These are phyloP conservation scores for Lutraria rhynchaena DNA, from an alignment of 1,140 invertebrate genomes.

Conservation along the genomic window DNA sequence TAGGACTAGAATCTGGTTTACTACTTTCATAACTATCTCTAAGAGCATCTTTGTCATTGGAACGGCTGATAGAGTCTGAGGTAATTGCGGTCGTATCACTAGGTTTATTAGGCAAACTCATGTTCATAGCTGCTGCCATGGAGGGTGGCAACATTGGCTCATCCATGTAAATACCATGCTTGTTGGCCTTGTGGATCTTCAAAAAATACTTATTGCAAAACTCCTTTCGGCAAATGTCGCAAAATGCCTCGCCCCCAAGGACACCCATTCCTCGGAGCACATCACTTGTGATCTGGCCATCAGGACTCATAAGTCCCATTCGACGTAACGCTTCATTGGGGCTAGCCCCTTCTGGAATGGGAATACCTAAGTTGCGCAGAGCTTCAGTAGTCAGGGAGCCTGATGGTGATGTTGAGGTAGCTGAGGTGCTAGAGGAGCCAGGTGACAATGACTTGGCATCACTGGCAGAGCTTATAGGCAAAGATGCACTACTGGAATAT, in stretches of 20 bases:
- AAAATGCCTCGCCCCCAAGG: slow-evolving; percentile 85
- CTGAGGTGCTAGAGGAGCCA: slow-evolving; percentile 62
- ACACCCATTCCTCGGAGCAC: slow-evolving; percentile 68
- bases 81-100: slow-evolving; percentile 61
- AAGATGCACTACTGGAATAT: slow-evolving; percentile 40
- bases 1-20: slow-evolving; percentile 68
- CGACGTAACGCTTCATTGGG: slow-evolving; percentile 55
- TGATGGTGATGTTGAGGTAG: slow-evolving; percentile 58
- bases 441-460: slow-evolving; percentile 54
- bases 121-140: slow-evolving; percentile 53
- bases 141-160: slow-evolving; percentile 64
- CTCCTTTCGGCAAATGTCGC: slow-evolving; percentile 97
- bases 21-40: slow-evolving; percentile 53
- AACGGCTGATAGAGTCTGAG: slow-evolving; percentile 55
- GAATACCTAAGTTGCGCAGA: slow-evolving; percentile 57
- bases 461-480: slow-evolving; percentile 46
- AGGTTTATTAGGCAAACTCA: slow-evolving; percentile 56
- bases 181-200: slow-evolving; percentile 85
- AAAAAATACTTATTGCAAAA: slow-evolving; percentile 91
- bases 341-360: slow-evolving; percentile 46
- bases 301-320: slow-evolving; percentile 50
- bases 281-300: slow-evolving; percentile 62
- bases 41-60: slow-evolving; percentile 50
- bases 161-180: slow-evolving; percentile 83
- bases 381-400: slow-evolving; percentile 58